phyloP scores from a whole-genome alignment of 2,888 invertebrate species.

The Branchinecta sandiegonensis region DNA sequence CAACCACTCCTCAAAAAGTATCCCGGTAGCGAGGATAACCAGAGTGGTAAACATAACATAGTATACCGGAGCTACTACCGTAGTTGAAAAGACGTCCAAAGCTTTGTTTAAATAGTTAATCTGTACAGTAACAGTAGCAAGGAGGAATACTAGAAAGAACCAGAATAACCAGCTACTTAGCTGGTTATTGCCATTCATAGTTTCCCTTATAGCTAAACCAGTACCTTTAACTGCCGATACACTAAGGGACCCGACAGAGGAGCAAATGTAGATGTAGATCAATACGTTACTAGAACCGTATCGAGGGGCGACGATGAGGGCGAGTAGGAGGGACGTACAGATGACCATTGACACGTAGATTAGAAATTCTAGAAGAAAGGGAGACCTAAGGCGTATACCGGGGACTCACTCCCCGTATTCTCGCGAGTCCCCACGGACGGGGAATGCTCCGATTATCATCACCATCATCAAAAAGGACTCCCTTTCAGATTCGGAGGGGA shows the following conservation, averaged over 20 bases:
- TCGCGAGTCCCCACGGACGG: too few relatives aligned
- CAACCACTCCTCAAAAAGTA: constrained; percentile 81
- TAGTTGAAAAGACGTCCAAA: constrained; percentile 83
- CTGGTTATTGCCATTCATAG: constrained; percentile 53
- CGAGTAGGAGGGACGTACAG: constrained; percentile 47
- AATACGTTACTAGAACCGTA: constrained; percentile 35
- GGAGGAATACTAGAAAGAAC: constrained; percentile 52
- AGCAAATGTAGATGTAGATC: constrained; percentile 75
- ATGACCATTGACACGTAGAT: constrained; percentile 57
- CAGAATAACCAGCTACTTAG: constrained; percentile 64
- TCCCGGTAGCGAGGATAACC: constrained; percentile 77
- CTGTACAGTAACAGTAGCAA: constrained; percentile 70
- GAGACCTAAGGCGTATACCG: too few relatives aligned
- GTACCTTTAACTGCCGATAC: constrained; percentile 90
- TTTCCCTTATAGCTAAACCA: constrained; percentile 69
- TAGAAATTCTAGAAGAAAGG: constrained; percentile 47
- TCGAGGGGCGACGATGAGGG: constrained; percentile 60
- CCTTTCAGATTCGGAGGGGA: too few relatives aligned
- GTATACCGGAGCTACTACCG: constrained; percentile 88
- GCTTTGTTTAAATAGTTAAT: constrained; percentile 91
- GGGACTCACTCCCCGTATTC: too few relatives aligned
- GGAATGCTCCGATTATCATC: too few relatives aligned
- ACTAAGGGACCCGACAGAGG: constrained; percentile 77
- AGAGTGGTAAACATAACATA: constrained; percentile 92
- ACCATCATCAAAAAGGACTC: too few relatives aligned